Evolutionary conservation across 92 coral and sea anemone species (phyloP).

Genomic region (Pocillopora grandis): DNA sequence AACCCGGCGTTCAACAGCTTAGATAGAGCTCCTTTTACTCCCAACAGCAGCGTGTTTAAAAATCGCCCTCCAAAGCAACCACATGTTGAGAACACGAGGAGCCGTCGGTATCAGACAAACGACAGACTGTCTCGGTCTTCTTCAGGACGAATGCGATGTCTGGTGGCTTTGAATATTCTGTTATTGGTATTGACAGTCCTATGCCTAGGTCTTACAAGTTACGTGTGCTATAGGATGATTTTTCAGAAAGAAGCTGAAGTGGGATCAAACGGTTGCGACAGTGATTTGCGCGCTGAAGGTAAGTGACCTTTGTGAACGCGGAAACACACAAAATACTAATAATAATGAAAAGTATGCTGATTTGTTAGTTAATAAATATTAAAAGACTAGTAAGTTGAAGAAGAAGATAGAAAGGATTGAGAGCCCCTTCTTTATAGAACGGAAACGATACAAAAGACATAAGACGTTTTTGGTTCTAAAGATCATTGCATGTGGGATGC

Average conservation of each 20-base stretch:
- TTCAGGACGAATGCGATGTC: constrained; percentile 1
- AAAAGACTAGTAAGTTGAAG: too few species aligned
- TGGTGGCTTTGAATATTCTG: background rate
- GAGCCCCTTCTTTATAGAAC: too few species aligned
- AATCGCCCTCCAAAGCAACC: background rate
- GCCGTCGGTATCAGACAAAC: background rate
- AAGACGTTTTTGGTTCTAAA: too few species aligned
- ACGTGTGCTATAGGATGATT: background rate
- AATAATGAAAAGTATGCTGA: too few species aligned
- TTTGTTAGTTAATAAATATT: too few species aligned
- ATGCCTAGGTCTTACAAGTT: background rate
- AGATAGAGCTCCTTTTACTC: background rate
- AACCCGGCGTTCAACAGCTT: constrained; percentile 14
- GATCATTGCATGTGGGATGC: too few species aligned
- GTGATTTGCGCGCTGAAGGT: background rate
- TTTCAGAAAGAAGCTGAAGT: background rate
- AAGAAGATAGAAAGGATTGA: too few species aligned
- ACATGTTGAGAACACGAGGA: background rate
- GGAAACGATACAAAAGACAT: too few species aligned
- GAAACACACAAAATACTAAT: too few species aligned
- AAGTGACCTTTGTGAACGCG: background rate
- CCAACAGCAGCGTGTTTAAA: constrained; percentile 8
- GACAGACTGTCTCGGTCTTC: background rate
- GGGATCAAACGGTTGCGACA: background rate
- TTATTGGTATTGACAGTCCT: background rate